Percentiles rank a stretch among this genome's conserved stretches.
Evolutionary conservation across 2,797 vertebrate species (phyloP).

Genomic region (Rhinella marina): DNA sequence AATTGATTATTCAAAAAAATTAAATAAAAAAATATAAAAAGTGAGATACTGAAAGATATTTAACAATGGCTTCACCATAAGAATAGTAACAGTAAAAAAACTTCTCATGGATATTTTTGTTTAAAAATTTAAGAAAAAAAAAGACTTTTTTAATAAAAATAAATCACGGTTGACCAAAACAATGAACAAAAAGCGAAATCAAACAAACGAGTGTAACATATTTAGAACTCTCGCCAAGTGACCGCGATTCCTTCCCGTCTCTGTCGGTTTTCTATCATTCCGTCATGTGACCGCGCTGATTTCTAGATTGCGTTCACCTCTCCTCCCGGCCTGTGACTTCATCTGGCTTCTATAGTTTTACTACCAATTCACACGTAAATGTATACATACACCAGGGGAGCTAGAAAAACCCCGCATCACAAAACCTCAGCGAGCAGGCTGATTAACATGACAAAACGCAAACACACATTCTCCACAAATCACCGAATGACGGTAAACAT

Average conservation of each 20-base stretch:
- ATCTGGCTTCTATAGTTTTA: conserved; percentile 13
- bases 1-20: no score
- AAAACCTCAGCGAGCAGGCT: conserved; percentile 2
- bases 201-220: background rate
- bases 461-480: conserved; percentile 2
- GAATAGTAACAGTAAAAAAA: no score
- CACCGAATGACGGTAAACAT: conserved; percentile 17
- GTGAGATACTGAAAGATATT: no score
- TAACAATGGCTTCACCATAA: background rate
- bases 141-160: background rate
- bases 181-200: background rate
- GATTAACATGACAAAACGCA: conserved; percentile 28
- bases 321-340: background rate
- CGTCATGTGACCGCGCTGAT: background rate
- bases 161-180: background rate
- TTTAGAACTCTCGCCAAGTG: background rate
- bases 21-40: no score
- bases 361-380: conserved; percentile 17
- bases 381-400: conserved; percentile 17
- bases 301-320: background rate
- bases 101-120: no score
- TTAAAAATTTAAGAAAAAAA: no score
- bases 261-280: background rate
- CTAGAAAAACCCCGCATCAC: conserved; percentile 1
- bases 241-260: background rate